Evolutionary conservation across 2,888 invertebrate species (phyloP), one percentile per base, ranked within the genome.

Genomic region (Halictus ligatus): DNA sequence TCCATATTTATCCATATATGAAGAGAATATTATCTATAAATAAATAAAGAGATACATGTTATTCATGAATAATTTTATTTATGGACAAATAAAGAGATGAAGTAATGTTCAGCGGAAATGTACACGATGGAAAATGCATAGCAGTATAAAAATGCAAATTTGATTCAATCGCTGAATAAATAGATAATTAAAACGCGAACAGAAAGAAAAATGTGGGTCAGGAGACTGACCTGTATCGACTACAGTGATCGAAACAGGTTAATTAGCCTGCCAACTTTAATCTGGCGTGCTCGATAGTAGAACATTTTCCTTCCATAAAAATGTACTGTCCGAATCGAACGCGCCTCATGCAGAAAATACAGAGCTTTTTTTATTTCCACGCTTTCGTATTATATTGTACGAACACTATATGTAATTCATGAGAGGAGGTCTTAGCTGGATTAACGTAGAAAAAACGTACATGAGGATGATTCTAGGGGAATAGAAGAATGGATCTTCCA

Each of bases 231-330:
- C 88, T 90, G 88, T 86, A 85, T 89, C 86, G 89, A 79, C 81
- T 81, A 29, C 25, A 75, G 35, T 71, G 15, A 80, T 84, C 90
- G 87, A 91, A 88, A 86, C 90, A 89, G 88, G 90, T 81, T 92
- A 93, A 93, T 92, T 90, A 91, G 78, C 89, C 92, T 89, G 88
- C 88, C 89, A 75, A 78, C 67, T 89, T 90, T 88, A 84, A 76
- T 90, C 58, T 92, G n/a, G 90, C 92, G 89, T 86, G 87, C 64
- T 88, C 89, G 85, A 29, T 64, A 50, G 69, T 21, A 86, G 78
- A 83, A 79, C 86, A 84, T 83, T 90, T 89, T 79, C 46, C 69
- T 64, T 60, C 40, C 43, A 35, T 71, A 43, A 83, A 92, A 92
- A 85, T 78, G 81, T 78, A 84, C 79, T 25, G 29, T 25, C 29